These are phyloP conservation scores for Percopsis transmontana DNA, from an alignment of 2,113 vertebrate genomes.

Conservation along the genomic window DNA sequence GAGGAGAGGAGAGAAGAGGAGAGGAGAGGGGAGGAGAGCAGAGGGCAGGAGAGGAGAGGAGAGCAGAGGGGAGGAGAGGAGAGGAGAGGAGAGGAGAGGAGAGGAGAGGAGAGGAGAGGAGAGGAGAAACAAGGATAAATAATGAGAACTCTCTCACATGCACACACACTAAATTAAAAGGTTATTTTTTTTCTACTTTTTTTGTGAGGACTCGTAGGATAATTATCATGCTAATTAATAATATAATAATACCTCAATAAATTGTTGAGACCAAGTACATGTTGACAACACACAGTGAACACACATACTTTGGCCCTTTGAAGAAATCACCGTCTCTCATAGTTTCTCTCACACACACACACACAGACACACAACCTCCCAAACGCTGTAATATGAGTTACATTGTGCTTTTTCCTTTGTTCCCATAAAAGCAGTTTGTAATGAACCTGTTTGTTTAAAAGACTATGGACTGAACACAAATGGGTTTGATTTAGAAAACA, in stretches of 20 bases:
- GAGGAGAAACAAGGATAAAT: too few relatives aligned
- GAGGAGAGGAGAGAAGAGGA: not conserved
- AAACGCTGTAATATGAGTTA: too few relatives aligned
- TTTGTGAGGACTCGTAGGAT: too few relatives aligned
- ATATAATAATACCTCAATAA: too few relatives aligned
- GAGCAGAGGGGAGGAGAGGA: not conserved
- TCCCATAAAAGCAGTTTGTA: not conserved
- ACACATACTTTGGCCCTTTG: not conserved
- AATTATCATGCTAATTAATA: too few relatives aligned
- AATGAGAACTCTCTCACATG: too few relatives aligned
- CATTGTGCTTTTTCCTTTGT: not conserved
- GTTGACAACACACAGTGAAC: too few relatives aligned
- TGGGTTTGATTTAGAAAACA: not conserved
- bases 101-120: too few relatives aligned
- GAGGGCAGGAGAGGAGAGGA: not conserved
- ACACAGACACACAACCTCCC: not conserved
- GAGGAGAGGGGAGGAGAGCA: slow-evolving; percentile 2
- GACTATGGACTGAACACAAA: not conserved
- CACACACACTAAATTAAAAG: too few relatives aligned
- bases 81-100: not conserved
- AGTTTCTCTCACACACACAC: not conserved
- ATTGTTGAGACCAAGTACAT: too few relatives aligned
- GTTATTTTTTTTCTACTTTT: too few relatives aligned
- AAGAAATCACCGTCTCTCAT: not conserved
- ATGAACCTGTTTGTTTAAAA: not conserved